Evolutionary conservation across 1,140 invertebrate species (phyloP).

Genomic region (Trichomalopsis sarcophagae): DNA sequence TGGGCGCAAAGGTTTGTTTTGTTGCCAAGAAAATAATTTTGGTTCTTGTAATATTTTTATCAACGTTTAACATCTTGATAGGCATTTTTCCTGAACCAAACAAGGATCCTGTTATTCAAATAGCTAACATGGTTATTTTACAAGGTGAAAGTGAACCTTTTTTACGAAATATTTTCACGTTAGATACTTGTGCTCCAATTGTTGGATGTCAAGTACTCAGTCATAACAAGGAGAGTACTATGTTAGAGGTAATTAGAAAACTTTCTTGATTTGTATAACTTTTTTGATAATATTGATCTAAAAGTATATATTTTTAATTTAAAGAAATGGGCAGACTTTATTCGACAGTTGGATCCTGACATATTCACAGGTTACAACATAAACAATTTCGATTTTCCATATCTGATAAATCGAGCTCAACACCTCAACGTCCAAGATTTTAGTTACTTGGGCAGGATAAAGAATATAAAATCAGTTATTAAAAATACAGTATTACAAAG

Average conservation of each 20-base stretch:
- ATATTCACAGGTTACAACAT: slow-evolving; percentile 99
- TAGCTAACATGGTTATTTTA: slow-evolving; percentile 96
- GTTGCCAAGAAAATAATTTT: neutral
- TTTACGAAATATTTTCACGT: slow-evolving; percentile 95
- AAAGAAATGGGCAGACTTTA: slow-evolving; percentile 95
- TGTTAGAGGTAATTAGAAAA: slow-evolving; percentile 78
- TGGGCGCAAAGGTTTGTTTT: slow-evolving; percentile 88
- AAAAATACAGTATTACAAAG: slow-evolving; percentile 93
- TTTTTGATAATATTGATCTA: neutral
- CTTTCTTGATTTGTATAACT: slow-evolving; percentile 28
- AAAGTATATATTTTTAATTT: slow-evolving; percentile 53
- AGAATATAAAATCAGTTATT: slow-evolving; percentile 88
- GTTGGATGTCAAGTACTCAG: slow-evolving; percentile 93
- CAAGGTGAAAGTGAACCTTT: slow-evolving; percentile 95
- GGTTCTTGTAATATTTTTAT: neutral
- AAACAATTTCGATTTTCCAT: slow-evolving; percentile 99
- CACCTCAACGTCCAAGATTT: slow-evolving; percentile 87
- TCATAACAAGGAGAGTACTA: slow-evolving; percentile 84
- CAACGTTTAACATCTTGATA: slow-evolving; percentile 61
- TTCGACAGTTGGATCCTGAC: slow-evolving; percentile 96
- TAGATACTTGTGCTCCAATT: slow-evolving; percentile 96
- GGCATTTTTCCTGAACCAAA: slow-evolving; percentile 97
- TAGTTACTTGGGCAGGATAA: slow-evolving; percentile 88
- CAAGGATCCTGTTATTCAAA: slow-evolving; percentile 99
- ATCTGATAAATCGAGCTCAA: slow-evolving; percentile 93